A percentile compares a stretch with the other conserved stretches of the same genome.
Conservation (phyloP, 2,113 vertebrate genomes). For the Saimiri boliviensis region DNA sequence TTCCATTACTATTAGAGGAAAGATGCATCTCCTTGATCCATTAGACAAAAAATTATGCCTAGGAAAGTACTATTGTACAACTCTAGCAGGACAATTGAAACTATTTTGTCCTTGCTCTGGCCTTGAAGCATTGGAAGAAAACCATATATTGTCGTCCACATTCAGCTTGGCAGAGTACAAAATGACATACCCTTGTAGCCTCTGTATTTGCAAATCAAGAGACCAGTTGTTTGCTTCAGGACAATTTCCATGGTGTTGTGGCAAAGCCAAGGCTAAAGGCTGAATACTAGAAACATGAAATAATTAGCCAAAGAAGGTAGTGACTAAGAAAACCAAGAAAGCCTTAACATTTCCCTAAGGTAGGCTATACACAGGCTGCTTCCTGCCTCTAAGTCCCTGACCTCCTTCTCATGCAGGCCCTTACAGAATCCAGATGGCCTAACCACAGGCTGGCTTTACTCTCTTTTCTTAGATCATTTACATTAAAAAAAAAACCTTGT, state of each 20-base stretch:
- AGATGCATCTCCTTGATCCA: constrained; percentile 44
- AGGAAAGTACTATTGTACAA: not conserved
- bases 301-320: not conserved
- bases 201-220: not conserved
- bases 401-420: not conserved
- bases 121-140: constrained; percentile 24
- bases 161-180: not conserved
- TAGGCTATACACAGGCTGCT: not conserved
- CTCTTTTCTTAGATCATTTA: not conserved
- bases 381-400: not conserved
- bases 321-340: too few relatives aligned
- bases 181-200: not conserved
- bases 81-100: not conserved
- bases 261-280: not conserved
- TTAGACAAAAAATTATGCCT: constrained; percentile 41
- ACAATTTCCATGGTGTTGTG: not conserved
- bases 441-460: not conserved
- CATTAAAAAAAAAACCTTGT: not conserved
- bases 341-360: not conserved
- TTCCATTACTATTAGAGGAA: constrained; percentile 39
- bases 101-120: constrained; percentile 7
- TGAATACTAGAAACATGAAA: not conserved
- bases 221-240: not conserved
- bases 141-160: not conserved
- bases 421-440: not conserved